A percentile compares a stretch with the other conserved stretches of the same genome.
phyloP scores from a whole-genome alignment of 2,113 vertebrate species.

The Neoarius graeffei region DNA sequence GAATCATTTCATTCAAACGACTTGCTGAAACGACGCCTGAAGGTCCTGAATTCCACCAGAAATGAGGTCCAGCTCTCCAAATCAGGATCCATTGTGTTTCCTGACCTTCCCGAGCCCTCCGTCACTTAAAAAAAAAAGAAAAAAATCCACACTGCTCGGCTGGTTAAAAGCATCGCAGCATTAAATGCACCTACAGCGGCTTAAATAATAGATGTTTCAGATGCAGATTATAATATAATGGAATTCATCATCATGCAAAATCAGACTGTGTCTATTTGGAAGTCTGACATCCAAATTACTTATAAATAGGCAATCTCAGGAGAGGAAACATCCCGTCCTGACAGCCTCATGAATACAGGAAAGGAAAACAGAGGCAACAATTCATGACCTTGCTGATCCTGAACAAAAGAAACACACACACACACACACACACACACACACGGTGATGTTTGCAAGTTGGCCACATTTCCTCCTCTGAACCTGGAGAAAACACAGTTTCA shows the following conservation, averaged over 20 bases:
- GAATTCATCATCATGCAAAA: slow-evolving; percentile 44
- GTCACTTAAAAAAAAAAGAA: background rate
- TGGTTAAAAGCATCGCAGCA: background rate
- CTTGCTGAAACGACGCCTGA: background rate
- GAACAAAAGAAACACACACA: background rate
- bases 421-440: too few species aligned
- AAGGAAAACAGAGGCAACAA: slow-evolving; percentile 46
- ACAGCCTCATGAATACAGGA: slow-evolving; percentile 54
- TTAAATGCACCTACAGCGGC: slow-evolving; percentile 18
- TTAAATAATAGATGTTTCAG: slow-evolving; percentile 41
- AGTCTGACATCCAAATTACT: slow-evolving; percentile 50
- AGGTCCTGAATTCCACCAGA: background rate
- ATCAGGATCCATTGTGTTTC: background rate
- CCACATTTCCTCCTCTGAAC: slow-evolving; percentile 16
- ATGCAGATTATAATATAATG: slow-evolving; percentile 42
- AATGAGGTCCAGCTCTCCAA: background rate
- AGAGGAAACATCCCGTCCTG: slow-evolving; percentile 38
- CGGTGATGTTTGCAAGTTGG: slow-evolving; percentile 17
- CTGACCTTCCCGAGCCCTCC: slow-evolving; percentile 22
- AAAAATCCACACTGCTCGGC: background rate
- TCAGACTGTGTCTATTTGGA: slow-evolving; percentile 51
- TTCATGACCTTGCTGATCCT: slow-evolving; percentile 48
- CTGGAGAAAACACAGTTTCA: slow-evolving; percentile 33
- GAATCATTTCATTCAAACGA: background rate
- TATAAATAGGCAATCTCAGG: slow-evolving; percentile 52